These are phyloP conservation scores for Columbina picui DNA, from an alignment of 2,113 vertebrate species.

Conservation along the genomic window DNA sequence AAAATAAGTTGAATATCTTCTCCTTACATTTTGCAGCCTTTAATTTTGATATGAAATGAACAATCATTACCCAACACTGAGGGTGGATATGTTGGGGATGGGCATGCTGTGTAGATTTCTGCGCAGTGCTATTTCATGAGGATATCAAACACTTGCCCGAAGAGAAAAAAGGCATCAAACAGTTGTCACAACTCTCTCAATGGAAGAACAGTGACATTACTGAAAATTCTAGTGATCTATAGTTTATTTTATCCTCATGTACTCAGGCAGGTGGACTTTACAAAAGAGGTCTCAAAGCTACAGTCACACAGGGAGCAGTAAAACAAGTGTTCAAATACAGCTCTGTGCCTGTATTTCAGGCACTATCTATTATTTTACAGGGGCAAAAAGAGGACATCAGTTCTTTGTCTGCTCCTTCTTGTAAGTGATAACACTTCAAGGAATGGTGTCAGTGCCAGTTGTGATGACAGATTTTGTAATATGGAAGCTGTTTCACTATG, in stretches of 20 bases:
- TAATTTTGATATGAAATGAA: not conserved
- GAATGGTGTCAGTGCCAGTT: not conserved
- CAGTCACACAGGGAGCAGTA: not conserved
- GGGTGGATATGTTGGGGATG: not conserved
- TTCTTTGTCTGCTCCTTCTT: not conserved
- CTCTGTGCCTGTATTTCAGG: not conserved
- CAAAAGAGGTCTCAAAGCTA: not conserved
- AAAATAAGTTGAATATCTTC: not conserved
- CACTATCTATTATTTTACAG: not conserved
- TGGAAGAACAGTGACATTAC: not conserved
- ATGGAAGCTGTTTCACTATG: not conserved
- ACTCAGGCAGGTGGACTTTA: not conserved
- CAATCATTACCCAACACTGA: not conserved
- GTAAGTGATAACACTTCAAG: not conserved
- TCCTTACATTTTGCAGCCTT: not conserved
- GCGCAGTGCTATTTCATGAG: not conserved
- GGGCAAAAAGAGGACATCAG: not conserved
- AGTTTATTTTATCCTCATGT: not conserved
- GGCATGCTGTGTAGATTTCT: not conserved
- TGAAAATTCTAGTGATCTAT: not conserved
- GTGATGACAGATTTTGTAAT: not conserved
- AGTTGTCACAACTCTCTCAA: not conserved
- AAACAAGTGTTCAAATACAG: slow-evolving; percentile 1
- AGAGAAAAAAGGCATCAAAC: not conserved
- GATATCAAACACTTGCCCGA: not conserved